These are phyloP conservation scores for Caenorhabditis wallacei DNA, from an alignment of 2,888 invertebrate species.

Conservation along the genomic window DNA sequence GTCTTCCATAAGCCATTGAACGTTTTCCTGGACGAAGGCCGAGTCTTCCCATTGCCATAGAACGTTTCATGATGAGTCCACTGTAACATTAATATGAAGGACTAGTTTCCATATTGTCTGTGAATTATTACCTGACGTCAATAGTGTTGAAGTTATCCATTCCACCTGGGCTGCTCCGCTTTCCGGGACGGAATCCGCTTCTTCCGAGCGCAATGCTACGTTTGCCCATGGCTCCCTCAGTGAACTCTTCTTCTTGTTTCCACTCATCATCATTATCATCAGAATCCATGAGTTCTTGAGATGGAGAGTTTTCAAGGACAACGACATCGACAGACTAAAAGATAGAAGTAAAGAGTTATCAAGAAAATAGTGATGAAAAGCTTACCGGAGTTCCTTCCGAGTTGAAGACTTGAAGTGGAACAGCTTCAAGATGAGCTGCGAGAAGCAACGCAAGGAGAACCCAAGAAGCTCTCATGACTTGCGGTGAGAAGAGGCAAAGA, in stretches of 20 bases:
- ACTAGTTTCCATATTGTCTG: background rate
- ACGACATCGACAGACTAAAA: constrained; percentile 51
- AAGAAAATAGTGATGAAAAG: no score
- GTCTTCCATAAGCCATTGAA: constrained; percentile 79
- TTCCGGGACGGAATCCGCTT: constrained; percentile 76
- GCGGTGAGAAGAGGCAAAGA: background rate
- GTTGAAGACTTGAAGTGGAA: constrained; percentile 26
- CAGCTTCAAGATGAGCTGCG: constrained; percentile 5
- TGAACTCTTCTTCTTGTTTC: constrained; percentile 47
- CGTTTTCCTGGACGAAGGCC: constrained; percentile 81
- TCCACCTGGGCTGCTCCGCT: constrained; percentile 43
- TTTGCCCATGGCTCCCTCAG: constrained; percentile 71
- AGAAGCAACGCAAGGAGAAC: constrained; percentile 32
- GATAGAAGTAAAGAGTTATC: background rate
- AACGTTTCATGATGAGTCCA: constrained; percentile 68
- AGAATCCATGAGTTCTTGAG: constrained; percentile 10
- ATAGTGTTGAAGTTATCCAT: constrained; percentile 53
- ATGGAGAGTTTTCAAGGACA: constrained; percentile 21
- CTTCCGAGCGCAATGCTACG: constrained; percentile 80
- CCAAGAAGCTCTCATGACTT: constrained; percentile 35
- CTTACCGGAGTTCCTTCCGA: constrained; percentile 43
- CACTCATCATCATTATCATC: constrained; percentile 59
- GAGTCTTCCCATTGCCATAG: constrained; percentile 78
- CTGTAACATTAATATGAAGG: constrained; percentile 10
- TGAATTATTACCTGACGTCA: constrained; percentile 47